Conservation (phyloP, 2,888 invertebrate species). For the Dicycla oo region DNA sequence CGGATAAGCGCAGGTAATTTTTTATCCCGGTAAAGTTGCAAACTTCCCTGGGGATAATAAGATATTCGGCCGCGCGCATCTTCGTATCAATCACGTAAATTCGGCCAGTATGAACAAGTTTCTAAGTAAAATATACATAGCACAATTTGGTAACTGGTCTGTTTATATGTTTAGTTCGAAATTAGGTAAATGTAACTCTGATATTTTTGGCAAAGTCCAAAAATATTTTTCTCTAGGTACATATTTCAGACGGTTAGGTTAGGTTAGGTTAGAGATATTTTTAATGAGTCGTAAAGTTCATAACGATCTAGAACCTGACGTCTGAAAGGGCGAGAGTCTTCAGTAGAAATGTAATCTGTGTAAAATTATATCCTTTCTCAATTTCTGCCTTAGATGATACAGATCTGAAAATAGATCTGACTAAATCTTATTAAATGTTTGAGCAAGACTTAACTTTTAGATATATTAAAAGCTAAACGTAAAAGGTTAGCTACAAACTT, state of each 20-base stretch:
- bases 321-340: background rate
- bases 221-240: background rate
- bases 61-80: slow-evolving; percentile 44
- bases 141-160: slow-evolving; percentile 11
- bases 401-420: background rate
- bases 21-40: slow-evolving; percentile 50
- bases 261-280: background rate
- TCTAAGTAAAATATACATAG: slow-evolving; percentile 32
- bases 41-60: slow-evolving; percentile 56
- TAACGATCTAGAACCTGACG: background rate
- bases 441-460: background rate
- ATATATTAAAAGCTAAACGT: background rate
- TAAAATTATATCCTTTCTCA: background rate
- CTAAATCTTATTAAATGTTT: slow-evolving; percentile 2
- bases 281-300: background rate
- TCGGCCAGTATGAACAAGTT: slow-evolving; percentile 37
- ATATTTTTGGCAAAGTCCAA: background rate
- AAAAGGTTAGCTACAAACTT: slow-evolving; percentile 2
- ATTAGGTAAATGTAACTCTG: background rate
- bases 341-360: background rate
- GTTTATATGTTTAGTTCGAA: background rate
- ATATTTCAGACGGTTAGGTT: background rate
- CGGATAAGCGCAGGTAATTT: slow-evolving; percentile 44
- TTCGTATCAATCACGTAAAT: slow-evolving; percentile 56
- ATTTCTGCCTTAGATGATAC: background rate